Evolutionary conservation across 2,113 vertebrate species (phyloP).

Genomic region (Poeciliopsis retropinna): DNA sequence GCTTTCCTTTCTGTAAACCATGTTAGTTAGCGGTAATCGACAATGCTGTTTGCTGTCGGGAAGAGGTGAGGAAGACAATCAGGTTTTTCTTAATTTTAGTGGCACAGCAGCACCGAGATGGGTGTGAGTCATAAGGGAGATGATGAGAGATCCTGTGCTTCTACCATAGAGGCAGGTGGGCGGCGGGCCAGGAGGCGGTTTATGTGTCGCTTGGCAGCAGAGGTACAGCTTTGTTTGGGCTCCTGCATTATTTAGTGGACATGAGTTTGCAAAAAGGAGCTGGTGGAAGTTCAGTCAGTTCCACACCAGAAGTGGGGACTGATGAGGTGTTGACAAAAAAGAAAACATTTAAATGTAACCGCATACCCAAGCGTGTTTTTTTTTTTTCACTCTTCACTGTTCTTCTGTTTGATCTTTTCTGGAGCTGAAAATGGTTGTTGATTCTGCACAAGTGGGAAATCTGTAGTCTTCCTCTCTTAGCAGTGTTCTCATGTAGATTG

Average conservation of each 20-base stretch:
- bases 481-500: neutral
- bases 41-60: neutral
- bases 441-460: neutral
- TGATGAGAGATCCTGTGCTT: slow-evolving; percentile 1
- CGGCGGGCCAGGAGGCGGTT: slow-evolving; percentile 38
- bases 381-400: neutral
- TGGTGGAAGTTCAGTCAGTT: slow-evolving; percentile 9
- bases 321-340: neutral
- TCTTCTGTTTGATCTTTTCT: neutral
- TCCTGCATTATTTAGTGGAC: slow-evolving; percentile 73
- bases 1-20: neutral
- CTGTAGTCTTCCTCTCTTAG: neutral
- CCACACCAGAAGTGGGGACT: neutral
- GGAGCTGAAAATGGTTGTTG: neutral
- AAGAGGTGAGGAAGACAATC: neutral
- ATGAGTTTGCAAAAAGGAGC: slow-evolving; percentile 37
- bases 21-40: neutral
- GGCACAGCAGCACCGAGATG: slow-evolving; percentile 2
- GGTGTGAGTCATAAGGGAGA: slow-evolving; percentile 17
- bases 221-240: slow-evolving; percentile 66
- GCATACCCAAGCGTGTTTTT: neutral
- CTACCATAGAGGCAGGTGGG: slow-evolving; percentile 22
- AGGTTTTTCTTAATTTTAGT: slow-evolving; percentile 5
- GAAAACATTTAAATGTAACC: neutral
- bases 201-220: slow-evolving; percentile 47